A percentile compares a stretch with the other conserved stretches of the same genome.
phyloP scores from a whole-genome alignment of 2,113 vertebrate genomes.

The Triplophysa siluroides region DNA sequence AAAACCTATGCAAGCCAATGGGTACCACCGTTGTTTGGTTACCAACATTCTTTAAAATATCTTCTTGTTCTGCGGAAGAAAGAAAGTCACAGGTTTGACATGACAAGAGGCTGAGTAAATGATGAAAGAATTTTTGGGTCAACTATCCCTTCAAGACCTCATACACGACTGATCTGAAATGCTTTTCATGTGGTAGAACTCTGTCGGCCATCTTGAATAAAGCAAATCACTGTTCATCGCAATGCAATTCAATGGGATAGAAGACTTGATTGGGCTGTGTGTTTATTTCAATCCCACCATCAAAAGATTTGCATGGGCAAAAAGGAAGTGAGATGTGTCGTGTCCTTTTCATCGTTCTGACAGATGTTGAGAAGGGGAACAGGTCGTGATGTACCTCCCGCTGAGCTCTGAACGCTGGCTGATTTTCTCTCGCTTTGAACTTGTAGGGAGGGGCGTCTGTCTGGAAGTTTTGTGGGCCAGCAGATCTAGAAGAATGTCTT shows the following conservation, averaged over 20 bases:
- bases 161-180: too few species aligned
- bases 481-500: slow-evolving; percentile 23
- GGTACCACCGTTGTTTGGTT: too few species aligned
- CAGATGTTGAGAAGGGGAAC: slow-evolving; percentile 24
- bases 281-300: background rate
- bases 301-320: background rate
- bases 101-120: too few species aligned
- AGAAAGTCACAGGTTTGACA: too few species aligned
- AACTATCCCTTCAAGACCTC: too few species aligned
- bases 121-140: too few species aligned
- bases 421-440: slow-evolving; percentile 30
- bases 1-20: too few species aligned
- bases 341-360: background rate
- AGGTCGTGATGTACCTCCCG: slow-evolving; percentile 33
- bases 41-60: too few species aligned
- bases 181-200: too few species aligned
- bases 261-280: background rate
- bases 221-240: too few species aligned
- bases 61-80: too few species aligned
- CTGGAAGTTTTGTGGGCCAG: slow-evolving; percentile 3
- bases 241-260: background rate
- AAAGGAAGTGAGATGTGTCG: background rate
- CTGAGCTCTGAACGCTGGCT: slow-evolving; percentile 33
- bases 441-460: slow-evolving; percentile 7
- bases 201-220: too few species aligned